Evolutionary conservation across 2,113 vertebrate species (phyloP), one percentile per base, ranked within the genome.

Genomic region (Oriolus oriolus): DNA sequence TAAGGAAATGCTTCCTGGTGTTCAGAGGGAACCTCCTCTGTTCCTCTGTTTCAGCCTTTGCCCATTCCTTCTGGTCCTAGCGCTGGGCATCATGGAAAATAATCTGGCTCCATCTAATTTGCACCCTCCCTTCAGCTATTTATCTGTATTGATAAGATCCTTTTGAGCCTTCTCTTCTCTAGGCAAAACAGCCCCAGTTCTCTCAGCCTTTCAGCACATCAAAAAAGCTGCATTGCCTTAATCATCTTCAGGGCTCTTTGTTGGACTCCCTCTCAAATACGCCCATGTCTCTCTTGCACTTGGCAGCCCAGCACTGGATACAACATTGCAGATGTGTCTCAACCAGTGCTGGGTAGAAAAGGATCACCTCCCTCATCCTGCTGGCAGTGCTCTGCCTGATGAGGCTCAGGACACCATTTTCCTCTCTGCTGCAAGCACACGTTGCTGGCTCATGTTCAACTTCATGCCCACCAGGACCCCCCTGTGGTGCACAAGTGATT

Each of bases 31-130:
- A 9, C 26, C 3, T 82, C 13, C 21, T 35, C 18, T n/a, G 5
- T 65, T 70, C 13, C 22, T 37, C 16, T 37, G 5, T 70, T 70
- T 78, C 30, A 7, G 6, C 53, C 11, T 84, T n/a, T 73, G 21
- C 19, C 18, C 13, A 11, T 16, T 87, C n/a, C 4, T 18, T 52
- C 60, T 74, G 33, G 6, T 69, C 16, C 41, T 84, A 37, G 20
- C n/a, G 57, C 10, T 31, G 22, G 15, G 15, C n/a, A 74, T 19
- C 7, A 27, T 0, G 0, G 26, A 49, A 84, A 52, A 71, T 3
- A 63, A 18, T 6, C 33, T 42, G 28, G 2, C 4, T 45, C 6
- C 3, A 6, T 31, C 45, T 28, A 24, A 77, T 77, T 68, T 52
- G 4, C 8, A 52, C 5, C 2, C 41, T 73, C 2, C 24, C 22